phyloP scores from a whole-genome alignment of 2,797 vertebrate species.

The Coilia nasus region DNA sequence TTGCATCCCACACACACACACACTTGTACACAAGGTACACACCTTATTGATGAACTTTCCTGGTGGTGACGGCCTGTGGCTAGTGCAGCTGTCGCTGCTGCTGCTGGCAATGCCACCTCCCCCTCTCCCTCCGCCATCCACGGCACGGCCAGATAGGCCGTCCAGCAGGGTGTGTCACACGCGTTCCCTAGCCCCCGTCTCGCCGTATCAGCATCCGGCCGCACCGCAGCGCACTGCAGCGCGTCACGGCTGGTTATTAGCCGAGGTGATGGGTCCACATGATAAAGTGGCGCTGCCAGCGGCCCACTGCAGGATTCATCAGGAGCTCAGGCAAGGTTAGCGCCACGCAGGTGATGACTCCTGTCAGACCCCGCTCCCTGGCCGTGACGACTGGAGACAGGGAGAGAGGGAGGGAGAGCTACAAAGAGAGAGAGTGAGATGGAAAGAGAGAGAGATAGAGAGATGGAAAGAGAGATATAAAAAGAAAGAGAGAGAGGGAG shows the following conservation, averaged over 20 bases:
- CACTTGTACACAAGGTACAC: background rate
- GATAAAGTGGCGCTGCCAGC: constrained; percentile 1
- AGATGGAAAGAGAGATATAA: background rate
- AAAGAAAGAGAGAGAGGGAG: no score
- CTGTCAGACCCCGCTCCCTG: background rate
- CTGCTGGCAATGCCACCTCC: background rate
- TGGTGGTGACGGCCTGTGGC: constrained; percentile 11
- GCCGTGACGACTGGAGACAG: background rate
- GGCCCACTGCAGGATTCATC: background rate
- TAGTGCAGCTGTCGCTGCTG: background rate
- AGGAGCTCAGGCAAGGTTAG: background rate
- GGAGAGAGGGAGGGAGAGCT: background rate
- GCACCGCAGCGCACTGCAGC: background rate
- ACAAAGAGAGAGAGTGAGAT: background rate
- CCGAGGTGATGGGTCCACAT: background rate
- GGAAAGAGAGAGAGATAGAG: background rate
- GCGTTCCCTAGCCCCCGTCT: background rate
- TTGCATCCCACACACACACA: background rate
- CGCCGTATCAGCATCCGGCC: background rate
- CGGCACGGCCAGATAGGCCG: background rate
- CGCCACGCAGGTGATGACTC: background rate
- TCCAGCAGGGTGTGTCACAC: background rate
- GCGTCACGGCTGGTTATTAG: background rate
- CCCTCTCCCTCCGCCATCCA: background rate
- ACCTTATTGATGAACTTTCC: constrained; percentile 22